Conservation (phyloP, 2,113 vertebrate species). For the Cyprinodon variegatus region DNA sequence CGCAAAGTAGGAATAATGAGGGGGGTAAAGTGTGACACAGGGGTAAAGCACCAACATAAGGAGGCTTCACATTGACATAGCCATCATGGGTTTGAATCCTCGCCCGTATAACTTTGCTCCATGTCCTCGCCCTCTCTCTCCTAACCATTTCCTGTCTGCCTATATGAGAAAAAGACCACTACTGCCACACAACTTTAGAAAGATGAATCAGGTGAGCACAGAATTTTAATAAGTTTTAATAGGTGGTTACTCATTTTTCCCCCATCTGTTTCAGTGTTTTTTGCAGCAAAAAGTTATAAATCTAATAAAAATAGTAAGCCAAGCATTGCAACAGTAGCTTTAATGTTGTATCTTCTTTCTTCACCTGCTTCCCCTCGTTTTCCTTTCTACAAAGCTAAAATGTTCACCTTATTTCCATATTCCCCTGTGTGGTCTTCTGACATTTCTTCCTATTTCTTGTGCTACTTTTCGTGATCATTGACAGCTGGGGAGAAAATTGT, state of each 20-base stretch:
- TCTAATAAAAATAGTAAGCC: background rate
- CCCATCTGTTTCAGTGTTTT: background rate
- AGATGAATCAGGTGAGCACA: too few relatives aligned
- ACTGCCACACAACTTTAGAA: too few relatives aligned
- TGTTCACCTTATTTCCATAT: background rate
- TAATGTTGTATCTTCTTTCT: background rate
- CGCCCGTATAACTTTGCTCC: too few relatives aligned
- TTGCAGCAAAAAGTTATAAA: background rate
- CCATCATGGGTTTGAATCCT: too few relatives aligned
- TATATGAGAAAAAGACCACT: too few relatives aligned
- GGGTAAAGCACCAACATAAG: too few relatives aligned
- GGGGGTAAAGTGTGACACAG: too few relatives aligned
- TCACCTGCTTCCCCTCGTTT: background rate
- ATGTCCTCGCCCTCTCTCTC: too few relatives aligned
- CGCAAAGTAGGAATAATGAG: too few relatives aligned
- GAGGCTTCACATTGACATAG: too few relatives aligned
- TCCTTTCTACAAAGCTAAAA: background rate
- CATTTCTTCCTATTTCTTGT: background rate
- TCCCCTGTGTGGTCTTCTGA: background rate
- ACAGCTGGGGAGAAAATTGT: background rate
- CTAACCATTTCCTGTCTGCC: too few relatives aligned
- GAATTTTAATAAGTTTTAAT: background rate
- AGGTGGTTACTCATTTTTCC: background rate
- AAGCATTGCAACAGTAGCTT: background rate
- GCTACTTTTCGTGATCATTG: background rate